Evolutionary conservation across 2,888 invertebrate genomes (phyloP).

Genomic region (Pimpla rufipes): DNA sequence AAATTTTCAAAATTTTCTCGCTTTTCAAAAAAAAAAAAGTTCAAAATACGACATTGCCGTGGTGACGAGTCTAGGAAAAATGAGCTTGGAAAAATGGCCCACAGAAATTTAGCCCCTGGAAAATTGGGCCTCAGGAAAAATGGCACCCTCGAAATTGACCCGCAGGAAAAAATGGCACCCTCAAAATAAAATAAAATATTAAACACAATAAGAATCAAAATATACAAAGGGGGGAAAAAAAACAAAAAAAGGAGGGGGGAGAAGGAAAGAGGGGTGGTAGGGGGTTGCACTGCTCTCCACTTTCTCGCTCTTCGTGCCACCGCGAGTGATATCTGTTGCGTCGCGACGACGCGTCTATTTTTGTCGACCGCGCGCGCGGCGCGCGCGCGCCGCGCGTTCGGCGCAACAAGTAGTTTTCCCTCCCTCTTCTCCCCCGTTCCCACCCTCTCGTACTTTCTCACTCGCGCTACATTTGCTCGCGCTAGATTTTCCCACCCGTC

Average conservation of each 20-base stretch:
- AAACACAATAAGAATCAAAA: too few species aligned
- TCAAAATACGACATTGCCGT: too few species aligned
- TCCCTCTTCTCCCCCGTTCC: slow-evolving; percentile 46
- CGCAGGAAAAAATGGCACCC: too few species aligned
- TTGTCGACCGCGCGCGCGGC: slow-evolving; percentile 70
- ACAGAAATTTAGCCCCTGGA: too few species aligned
- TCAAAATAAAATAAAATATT: too few species aligned
- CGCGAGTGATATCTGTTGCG: slow-evolving; percentile 81
- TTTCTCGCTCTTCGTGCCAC: slow-evolving; percentile 31
- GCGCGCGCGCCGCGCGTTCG: slow-evolving; percentile 52
- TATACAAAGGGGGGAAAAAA: background rate
- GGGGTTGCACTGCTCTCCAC: too few species aligned
- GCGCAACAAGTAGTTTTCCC: slow-evolving; percentile 83
- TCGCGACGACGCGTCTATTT: slow-evolving; percentile 82
- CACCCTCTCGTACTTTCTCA: slow-evolving; percentile 66
- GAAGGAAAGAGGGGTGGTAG: too few species aligned
- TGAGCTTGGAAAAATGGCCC: too few species aligned
- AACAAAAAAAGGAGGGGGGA: too few species aligned
- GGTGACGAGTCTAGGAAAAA: too few species aligned
- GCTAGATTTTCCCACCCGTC: slow-evolving; percentile 63
- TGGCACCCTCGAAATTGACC: too few species aligned
- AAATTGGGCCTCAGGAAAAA: too few species aligned
- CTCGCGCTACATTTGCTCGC: slow-evolving; percentile 49
- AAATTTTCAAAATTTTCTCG: slow-evolving; percentile 53
- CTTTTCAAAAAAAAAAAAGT: slow-evolving; percentile 8